These are phyloP conservation scores for Ceratina japonica DNA, from an alignment of 1,140 invertebrate species.

Conservation along the genomic window DNA sequence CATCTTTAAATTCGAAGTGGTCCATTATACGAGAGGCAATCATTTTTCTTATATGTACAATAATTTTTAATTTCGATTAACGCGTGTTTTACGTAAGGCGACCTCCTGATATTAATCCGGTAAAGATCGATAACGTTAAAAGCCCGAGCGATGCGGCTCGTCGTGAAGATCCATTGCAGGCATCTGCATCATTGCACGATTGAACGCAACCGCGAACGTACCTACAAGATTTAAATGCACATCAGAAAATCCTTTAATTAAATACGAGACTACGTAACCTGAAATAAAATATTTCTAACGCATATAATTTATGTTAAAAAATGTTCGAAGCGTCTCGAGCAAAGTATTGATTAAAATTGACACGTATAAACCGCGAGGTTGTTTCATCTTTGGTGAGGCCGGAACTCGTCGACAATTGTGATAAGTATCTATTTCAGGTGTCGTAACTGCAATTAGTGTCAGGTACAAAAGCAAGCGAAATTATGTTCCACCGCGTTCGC, in stretches of 20 bases:
- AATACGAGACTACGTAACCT: too few relatives aligned
- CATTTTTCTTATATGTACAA: slow-evolving; percentile 22
- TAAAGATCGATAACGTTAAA: slow-evolving; percentile 49
- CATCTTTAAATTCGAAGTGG: slow-evolving; percentile 31
- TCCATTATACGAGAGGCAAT: slow-evolving; percentile 21
- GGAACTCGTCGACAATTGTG: neutral
- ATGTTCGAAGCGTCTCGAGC: neutral
- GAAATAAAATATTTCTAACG: neutral
- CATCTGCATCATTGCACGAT: slow-evolving; percentile 92
- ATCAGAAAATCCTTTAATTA: too few relatives aligned
- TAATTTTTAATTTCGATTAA: slow-evolving; percentile 30
- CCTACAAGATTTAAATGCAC: slow-evolving; percentile 75
- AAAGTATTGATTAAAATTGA: slow-evolving; percentile 22
- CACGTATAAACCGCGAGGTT: neutral
- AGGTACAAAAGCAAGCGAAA: neutral
- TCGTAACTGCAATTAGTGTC: neutral
- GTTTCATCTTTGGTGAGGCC: neutral
- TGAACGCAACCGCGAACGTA: slow-evolving; percentile 93
- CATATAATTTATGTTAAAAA: neutral
- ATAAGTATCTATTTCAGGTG: slow-evolving; percentile 8
- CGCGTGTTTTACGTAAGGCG: neutral
- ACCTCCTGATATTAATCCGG: slow-evolving; percentile 29
- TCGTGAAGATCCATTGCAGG: slow-evolving; percentile 83
- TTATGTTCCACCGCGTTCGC: neutral
- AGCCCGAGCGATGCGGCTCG: slow-evolving; percentile 28